Evolutionary conservation across 2,113 vertebrate genomes (phyloP), one percentile per base, ranked within the genome.

Genomic region (Chroicocephalus ridibundus): DNA sequence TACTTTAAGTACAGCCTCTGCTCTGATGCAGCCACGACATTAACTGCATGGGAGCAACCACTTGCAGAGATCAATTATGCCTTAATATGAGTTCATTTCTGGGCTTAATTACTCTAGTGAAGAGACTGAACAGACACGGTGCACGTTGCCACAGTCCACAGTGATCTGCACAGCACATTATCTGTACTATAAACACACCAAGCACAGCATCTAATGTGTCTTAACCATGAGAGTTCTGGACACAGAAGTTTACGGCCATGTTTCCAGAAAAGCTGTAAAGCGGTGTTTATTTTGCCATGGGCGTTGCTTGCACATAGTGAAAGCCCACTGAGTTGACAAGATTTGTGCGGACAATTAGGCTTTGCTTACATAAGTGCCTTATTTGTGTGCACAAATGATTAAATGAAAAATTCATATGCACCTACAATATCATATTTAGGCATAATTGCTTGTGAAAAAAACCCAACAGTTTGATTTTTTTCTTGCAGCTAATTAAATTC

Each of bases 401-500:
- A 47, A 70, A 94, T 88, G 75, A 97, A 96, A 96, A 94, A 94
- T 95, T 90, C 44, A 95, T 93, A 38, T 0, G 11, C 62, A 93
- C 85, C 79, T 95, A 90, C 92, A 83, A 22, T 83, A 90, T 91
- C 64, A 80, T 80, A 93, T 91, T 97, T 92, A 86, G 84, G 57
- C 24, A 22, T 95, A 95, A 96, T 82, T 86, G 66, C 71, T 87
- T 82, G 70, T 90, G 88, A 80, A 88, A 80, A 93, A 91, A 66
- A 49, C 2, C 17, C 79, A 94, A 80, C 84, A 65, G 54, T 86
- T 93, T 66, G 82, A 3, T 38, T 88, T 93, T 78, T 76, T 82
- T 13, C 80, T 92, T 88, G 64, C 64, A 83, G 83, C 77, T 91
- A 95, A 97, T 91, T 96, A 96, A 87, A 96, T 93, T 93, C 5